Conservation (phyloP, 2,888 invertebrate genomes). For the Zaprionus lineosus region DNA sequence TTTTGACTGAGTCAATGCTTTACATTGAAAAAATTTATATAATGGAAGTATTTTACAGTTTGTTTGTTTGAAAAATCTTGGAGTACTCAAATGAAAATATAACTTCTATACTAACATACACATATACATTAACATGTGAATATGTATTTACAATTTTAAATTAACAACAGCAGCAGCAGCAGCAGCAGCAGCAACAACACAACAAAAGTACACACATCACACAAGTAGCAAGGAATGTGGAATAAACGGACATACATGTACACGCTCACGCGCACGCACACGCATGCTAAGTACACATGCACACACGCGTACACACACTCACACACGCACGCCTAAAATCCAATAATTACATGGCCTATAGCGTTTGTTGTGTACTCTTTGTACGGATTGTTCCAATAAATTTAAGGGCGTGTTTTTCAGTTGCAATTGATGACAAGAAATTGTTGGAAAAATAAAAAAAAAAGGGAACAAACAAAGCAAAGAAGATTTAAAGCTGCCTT, state of each 20-base stretch:
- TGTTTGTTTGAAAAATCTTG: conserved; percentile 9
- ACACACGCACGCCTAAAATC: conserved; percentile 34
- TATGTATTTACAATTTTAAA: neutral
- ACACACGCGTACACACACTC: conserved; percentile 8
- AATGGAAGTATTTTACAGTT: neutral
- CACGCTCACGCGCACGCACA: neutral
- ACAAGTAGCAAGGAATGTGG: conserved; percentile 18
- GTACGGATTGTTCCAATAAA: neutral
- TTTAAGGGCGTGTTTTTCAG: too few relatives aligned
- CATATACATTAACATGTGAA: neutral
- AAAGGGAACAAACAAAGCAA: neutral
- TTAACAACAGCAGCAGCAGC: conserved; percentile 10
- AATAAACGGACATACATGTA: conserved; percentile 5
- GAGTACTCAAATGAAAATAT: conserved; percentile 11
- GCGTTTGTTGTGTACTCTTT: conserved; percentile 6
- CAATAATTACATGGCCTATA: conserved; percentile 60
- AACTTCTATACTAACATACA: neutral
- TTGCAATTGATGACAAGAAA: too few relatives aligned
- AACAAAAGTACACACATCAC: too few relatives aligned
- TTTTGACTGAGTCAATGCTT: too few relatives aligned
- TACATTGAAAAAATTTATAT: too few relatives aligned
- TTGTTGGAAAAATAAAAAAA: too few relatives aligned
- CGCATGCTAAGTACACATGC: conserved; percentile 9
- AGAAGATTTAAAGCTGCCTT: conserved; percentile 8
- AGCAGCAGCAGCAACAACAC: conserved; percentile 1